phyloP scores from a whole-genome alignment of 2,113 vertebrate genomes.

The Zosterops borbonicus region DNA sequence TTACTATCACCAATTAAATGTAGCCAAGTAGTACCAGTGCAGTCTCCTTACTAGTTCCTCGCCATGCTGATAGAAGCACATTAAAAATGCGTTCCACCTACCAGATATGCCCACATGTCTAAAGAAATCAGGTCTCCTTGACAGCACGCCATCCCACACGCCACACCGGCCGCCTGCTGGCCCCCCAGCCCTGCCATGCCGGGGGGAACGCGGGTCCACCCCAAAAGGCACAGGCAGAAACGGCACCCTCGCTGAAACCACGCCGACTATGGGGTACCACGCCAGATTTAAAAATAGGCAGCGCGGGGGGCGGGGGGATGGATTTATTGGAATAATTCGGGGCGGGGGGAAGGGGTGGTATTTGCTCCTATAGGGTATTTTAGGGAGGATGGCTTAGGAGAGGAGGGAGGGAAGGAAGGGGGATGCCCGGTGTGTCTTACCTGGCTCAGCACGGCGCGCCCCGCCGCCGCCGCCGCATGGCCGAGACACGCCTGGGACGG shows the following conservation, averaged over 20 bases:
- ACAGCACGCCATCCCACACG: background rate
- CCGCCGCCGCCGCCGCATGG: background rate
- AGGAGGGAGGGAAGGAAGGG: too few relatives aligned
- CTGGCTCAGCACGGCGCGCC: background rate
- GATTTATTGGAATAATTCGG: background rate
- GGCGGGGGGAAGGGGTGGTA: accelerated
- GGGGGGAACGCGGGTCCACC: background rate
- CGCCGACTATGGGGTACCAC: background rate
- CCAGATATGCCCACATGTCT: background rate
- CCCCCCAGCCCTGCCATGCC: background rate
- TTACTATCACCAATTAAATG: background rate
- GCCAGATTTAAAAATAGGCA: background rate
- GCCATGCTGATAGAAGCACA: background rate
- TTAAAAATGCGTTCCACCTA: background rate
- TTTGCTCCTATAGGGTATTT: background rate
- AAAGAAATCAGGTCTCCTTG: background rate
- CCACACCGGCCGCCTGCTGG: background rate
- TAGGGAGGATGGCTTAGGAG: background rate
- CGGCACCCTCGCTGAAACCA: background rate
- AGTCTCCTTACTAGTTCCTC: background rate
- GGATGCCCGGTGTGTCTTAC: background rate
- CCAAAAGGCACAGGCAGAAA: background rate
- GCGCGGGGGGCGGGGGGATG: background rate
- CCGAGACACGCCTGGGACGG: background rate
- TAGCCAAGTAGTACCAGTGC: background rate